Conservation (phyloP, 2,888 invertebrate genomes). For the Druceiella hillmani region DNA sequence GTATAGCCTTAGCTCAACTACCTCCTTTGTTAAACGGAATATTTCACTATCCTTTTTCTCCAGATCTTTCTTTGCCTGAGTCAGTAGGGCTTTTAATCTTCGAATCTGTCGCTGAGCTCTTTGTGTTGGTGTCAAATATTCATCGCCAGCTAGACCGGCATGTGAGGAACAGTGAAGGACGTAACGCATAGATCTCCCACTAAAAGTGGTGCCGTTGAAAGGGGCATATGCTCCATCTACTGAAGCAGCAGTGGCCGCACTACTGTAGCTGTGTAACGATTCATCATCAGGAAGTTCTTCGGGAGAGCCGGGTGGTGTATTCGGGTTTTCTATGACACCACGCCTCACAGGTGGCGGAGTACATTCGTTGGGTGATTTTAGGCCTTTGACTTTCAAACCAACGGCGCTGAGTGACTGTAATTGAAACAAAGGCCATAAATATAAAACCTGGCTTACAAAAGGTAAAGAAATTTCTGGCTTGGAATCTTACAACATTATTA, state of each 20-base stretch:
- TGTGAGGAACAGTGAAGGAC: slow-evolving; percentile 82
- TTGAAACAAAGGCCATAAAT: slow-evolving; percentile 14
- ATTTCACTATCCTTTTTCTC: slow-evolving; percentile 82
- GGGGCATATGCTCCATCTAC: slow-evolving; percentile 81
- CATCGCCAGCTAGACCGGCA: slow-evolving; percentile 69
- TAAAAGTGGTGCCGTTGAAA: slow-evolving; percentile 65
- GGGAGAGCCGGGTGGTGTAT: slow-evolving; percentile 58
- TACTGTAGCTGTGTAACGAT: slow-evolving; percentile 73
- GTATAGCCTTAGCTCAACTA: slow-evolving; percentile 74
- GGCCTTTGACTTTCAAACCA: slow-evolving; percentile 38
- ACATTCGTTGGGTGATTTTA: slow-evolving; percentile 34
- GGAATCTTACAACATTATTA: too few species aligned
- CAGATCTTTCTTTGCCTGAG: slow-evolving; percentile 68
- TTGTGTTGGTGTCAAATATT: slow-evolving; percentile 86
- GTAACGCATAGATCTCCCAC: slow-evolving; percentile 67
- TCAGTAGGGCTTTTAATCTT: slow-evolving; percentile 65
- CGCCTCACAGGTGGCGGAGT: slow-evolving; percentile 34
- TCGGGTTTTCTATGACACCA: slow-evolving; percentile 43
- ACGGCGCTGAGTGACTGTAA: slow-evolving; percentile 48
- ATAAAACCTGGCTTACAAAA: too few species aligned
- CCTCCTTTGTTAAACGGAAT: slow-evolving; percentile 67
- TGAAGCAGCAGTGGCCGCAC: slow-evolving; percentile 72
- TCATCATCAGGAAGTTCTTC: slow-evolving; percentile 68
- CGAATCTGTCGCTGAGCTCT: slow-evolving; percentile 76
- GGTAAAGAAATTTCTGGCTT: too few species aligned